Evolutionary conservation across 2,113 vertebrate genomes (phyloP).

Genomic region (Vimba vimba): DNA sequence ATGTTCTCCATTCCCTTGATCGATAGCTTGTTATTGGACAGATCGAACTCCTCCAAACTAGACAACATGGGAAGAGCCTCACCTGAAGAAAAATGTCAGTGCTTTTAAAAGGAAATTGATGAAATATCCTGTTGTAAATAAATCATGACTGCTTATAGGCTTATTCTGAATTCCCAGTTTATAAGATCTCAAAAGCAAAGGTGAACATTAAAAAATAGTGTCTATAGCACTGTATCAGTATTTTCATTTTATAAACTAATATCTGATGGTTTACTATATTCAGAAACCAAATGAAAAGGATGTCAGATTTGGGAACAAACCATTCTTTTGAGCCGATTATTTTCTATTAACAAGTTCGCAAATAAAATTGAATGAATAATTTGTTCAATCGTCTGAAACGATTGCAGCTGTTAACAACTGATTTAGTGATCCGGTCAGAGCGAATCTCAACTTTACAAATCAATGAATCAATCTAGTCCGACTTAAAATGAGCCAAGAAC

Average conservation of each 20-base stretch:
- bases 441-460: background rate
- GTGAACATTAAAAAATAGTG: background rate
- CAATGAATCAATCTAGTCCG: background rate
- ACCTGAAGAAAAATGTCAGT: constrained; percentile 65
- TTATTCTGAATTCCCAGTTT: background rate
- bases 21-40: constrained; percentile 83
- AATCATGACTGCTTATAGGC: background rate
- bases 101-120: background rate
- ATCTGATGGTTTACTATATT: background rate
- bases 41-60: constrained; percentile 80
- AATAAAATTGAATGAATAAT: no score
- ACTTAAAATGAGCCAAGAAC: background rate
- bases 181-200: background rate
- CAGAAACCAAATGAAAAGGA: background rate
- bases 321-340: no score
- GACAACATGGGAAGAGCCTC: constrained; percentile 67
- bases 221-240: background rate
- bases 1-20: constrained; percentile 71
- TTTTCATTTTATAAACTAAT: background rate
- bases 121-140: background rate
- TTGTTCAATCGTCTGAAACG: no score
- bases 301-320: no score
- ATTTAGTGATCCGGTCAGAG: background rate
- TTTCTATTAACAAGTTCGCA: no score
- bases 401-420: background rate